Evolutionary conservation across 2,113 vertebrate species (phyloP), one percentile per base, ranked within the genome.

Genomic region (Pterocles orientalis): DNA sequence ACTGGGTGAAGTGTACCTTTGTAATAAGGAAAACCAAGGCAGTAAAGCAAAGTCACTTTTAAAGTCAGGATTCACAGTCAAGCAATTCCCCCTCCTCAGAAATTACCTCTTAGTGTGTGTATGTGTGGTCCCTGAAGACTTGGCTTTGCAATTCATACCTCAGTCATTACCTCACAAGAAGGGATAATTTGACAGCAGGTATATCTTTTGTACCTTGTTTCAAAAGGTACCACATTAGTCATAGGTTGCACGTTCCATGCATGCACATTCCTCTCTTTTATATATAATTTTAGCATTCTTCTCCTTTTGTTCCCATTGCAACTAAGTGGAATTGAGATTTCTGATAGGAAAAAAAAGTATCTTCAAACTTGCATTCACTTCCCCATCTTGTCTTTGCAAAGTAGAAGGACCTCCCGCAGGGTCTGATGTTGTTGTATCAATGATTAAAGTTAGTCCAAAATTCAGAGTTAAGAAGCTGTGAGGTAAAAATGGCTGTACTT

Each of bases 131-230:
- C 33, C 68, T 91, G 75, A 70, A 77, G 58, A 45, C 64, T 45
- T 85, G 36, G 34, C 58, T 91, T 66, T 73, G 50, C 57, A 71
- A 65, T 81, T 79, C 88, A 77, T 58, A 51, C 33, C 50, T 91
- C 71, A 73, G 28, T 80, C 29, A 70, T 76, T 86, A 87, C 62
- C 47, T 96, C 87, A 90, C 11, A 83, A 47, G 31, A 86, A 72
- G 33, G 29, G 33, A 88, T 94, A 86, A 94, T 82, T 39, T 95
- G 61, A 91, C 82, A 90, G 81, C 29, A 92, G 73, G 54, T 82
- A 61, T 3, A 56, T 62, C 26, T 8, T 66, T 76, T 82, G 47
- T 34, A 25, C 77, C 61, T 70, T 78, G 14, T 90, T 91, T 90
- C 41, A 70, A 56, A 83, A 80, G 28, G 25, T 73, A 61, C 18